A percentile compares a stretch with the other conserved stretches of the same genome.
Conservation (phyloP, 2,888 invertebrate genomes). For the Callosobruchus maculatus region DNA sequence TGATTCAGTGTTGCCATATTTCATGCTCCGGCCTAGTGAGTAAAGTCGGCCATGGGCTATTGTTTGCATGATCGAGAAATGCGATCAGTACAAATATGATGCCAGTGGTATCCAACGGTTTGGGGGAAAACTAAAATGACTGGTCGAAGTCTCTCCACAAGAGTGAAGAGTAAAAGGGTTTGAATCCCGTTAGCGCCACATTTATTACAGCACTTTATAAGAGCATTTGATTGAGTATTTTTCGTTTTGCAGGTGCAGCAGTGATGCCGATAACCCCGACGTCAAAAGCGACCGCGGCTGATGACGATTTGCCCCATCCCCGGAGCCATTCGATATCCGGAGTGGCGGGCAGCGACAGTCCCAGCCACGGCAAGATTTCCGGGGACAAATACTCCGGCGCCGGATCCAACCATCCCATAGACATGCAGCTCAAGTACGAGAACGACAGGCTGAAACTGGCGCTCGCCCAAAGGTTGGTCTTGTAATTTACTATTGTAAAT, state of each 20-base stretch:
- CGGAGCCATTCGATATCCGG: conserved; percentile 60
- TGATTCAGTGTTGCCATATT: no score
- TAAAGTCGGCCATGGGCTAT: no score
- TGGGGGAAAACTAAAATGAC: no score
- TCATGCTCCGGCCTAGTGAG: no score
- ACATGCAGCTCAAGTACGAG: conserved; percentile 93
- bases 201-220: no score
- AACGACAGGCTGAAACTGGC: conserved; percentile 95
- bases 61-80: no score
- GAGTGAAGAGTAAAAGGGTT: no score
- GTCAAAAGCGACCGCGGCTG: conserved; percentile 27
- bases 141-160: no score
- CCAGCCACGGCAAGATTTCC: conserved; percentile 58
- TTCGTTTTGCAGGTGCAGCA: not conserved
- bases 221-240: not conserved
- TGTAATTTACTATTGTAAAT: not conserved
- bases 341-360: conserved; percentile 60
- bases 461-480: conserved; percentile 79
- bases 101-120: no score
- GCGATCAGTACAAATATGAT: no score
- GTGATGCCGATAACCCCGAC: conserved; percentile 41
- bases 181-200: no score
- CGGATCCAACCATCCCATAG: conserved; percentile 50
- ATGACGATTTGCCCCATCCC: conserved; percentile 55
- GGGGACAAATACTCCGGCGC: conserved; percentile 31